Percentiles rank a stretch among this genome's conserved stretches.
These are phyloP conservation scores for Lates calcarifer DNA, from an alignment of 2,113 vertebrate species.

Conservation along the genomic window DNA sequence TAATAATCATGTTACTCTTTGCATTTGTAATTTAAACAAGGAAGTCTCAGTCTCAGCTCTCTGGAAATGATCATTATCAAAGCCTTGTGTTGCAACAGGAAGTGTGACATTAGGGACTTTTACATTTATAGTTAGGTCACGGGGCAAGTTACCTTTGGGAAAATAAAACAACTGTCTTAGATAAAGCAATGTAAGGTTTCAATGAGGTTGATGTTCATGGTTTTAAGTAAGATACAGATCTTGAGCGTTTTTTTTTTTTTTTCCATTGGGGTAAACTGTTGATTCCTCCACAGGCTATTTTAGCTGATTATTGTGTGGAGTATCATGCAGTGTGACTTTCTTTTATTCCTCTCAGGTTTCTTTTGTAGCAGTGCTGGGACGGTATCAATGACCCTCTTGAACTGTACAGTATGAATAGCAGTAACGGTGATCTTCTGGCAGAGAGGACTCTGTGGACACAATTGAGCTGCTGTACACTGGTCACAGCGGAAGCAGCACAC, in stretches of 20 bases:
- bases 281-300: background rate
- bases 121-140: background rate
- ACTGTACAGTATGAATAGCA: conserved; percentile 47
- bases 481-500: conserved; percentile 53
- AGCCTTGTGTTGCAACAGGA: conserved; percentile 24
- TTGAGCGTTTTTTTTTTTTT: background rate
- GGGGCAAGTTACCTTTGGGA: background rate
- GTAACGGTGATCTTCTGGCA: conserved; percentile 48
- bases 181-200: conserved; percentile 11
- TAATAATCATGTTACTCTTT: background rate
- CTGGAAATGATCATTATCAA: conserved; percentile 13
- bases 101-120: conserved; percentile 18
- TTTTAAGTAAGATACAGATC: background rate
- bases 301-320: background rate
- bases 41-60: background rate
- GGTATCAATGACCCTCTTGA: conserved; percentile 45
- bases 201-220: background rate
- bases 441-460: conserved; percentile 54
- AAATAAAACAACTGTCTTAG: background rate
- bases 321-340: background rate
- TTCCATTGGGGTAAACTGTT: background rate
- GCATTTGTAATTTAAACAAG: background rate
- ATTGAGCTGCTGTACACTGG: conserved; percentile 47
- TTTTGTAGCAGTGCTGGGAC: background rate
- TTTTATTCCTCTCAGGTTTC: conserved; percentile 12